Conservation (phyloP, 2,113 vertebrate genomes). For the Symphodus melops region DNA sequence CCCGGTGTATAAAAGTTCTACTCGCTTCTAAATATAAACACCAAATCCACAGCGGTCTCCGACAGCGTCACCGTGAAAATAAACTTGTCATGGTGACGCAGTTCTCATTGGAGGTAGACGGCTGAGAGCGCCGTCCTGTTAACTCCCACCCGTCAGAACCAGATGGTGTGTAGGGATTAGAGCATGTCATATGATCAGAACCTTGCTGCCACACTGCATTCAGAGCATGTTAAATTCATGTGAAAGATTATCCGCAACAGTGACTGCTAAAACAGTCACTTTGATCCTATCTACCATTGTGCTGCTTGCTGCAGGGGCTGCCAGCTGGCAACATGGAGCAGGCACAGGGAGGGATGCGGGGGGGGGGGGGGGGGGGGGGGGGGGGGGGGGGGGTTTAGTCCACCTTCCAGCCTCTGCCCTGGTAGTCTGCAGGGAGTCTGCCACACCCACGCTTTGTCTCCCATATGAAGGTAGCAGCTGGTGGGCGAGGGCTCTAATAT, state of each 20-base stretch:
- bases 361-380: not conserved
- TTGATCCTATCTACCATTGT: conserved; percentile 76
- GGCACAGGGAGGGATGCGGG: conserved; percentile 17
- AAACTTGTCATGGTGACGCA: conserved; percentile 64
- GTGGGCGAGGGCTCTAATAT: conserved; percentile 65
- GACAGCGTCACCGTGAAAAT: conserved; percentile 61
- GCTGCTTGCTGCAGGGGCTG: conserved; percentile 62
- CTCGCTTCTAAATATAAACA: conserved; percentile 78
- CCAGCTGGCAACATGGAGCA: conserved; percentile 73
- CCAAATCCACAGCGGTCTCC: conserved; percentile 57
- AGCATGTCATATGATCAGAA: conserved; percentile 67
- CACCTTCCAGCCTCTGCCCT: conserved; percentile 63
- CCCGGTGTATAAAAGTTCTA: conserved; percentile 54
- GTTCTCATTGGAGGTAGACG: conserved; percentile 40
- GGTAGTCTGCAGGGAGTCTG: conserved; percentile 57
- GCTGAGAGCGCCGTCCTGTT: conserved; percentile 37
- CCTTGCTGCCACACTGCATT: conserved; percentile 68
- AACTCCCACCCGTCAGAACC: conserved; percentile 64
- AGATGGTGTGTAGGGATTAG: conserved; percentile 82
- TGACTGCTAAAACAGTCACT: conserved; percentile 76
- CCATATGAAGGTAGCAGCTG: conserved; percentile 75
- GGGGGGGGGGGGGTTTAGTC: conserved; percentile 33
- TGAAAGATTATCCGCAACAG: conserved; percentile 77
- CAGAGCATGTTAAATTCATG: conserved; percentile 77
- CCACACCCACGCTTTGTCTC: conserved; percentile 78